Base-by-base conservation (phyloP, 2,888 invertebrate genomes). In the Drosophila cracens region DNA sequence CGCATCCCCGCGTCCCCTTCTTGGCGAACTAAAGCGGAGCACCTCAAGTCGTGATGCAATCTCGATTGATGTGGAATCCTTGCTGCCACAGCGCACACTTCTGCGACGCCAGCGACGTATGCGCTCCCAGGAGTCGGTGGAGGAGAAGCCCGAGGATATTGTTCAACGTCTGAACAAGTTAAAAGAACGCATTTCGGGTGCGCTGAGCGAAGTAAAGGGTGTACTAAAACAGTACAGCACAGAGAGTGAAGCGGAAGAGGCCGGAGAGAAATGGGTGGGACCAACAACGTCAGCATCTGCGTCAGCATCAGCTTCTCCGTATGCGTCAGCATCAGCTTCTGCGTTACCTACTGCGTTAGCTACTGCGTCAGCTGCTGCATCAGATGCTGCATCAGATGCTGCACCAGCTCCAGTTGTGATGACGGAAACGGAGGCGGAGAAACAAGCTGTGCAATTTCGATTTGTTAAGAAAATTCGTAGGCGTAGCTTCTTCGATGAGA, bases 191-290 rank as follows among this genome's bases (percentile, higher is more conserved):
- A 93, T 93, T 49, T 89, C 93, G 5, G 93, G 88, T 1, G 92
- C 92, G 0, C 78, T 93, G 5, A 92, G 87, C 46, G 93, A 93
- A 70, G 93, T 93, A 1, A 93, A 93, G 66, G 91, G 90, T 11
- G 93, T 93, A 16, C 76, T 93, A 5, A 92, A 91, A 68, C 91
- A 93, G 61, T 92, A 93, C 60, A 92, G 92, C 69, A 91, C 91
- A 4, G 92, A 93, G 25, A 84, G 83, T 25, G 90, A 90, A 57
- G 70, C 78, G 1, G 92, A 91, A 52, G 70, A 70, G 48, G 83
- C 70, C 1, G 70, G 66, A 57, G 81, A 66, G 11, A 74, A 81
- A 36, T 74, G 67, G 78, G 21, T 60, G 21, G 79, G 69, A 52
- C 65, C 78, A 10, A 25, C 68, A 29, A 13, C 54, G 4, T 7